phyloP scores from a whole-genome alignment of 2,888 invertebrate genomes.

The Pristionchus japonicus region DNA sequence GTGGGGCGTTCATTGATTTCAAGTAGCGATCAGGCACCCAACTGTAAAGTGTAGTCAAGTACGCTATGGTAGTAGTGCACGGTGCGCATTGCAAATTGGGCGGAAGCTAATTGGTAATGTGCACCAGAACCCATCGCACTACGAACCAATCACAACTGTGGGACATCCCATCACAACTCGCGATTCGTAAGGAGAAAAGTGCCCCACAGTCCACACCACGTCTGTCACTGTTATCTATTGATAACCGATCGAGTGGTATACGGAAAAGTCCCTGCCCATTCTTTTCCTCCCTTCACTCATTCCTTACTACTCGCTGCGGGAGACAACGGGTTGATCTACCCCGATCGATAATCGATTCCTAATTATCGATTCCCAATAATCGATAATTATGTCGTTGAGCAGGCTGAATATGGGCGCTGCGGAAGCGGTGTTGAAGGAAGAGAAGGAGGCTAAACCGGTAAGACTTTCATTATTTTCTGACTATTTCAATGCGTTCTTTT shows the following conservation, averaged over 20 bases:
- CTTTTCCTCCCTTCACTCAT: neutral
- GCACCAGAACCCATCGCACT: neutral
- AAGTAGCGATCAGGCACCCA: neutral
- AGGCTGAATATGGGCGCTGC: slow-evolving; percentile 19
- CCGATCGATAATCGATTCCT: too few relatives aligned
- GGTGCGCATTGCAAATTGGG: neutral
- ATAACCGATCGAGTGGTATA: neutral
- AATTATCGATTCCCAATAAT: neutral
- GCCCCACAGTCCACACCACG: neutral
- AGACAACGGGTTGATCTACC: neutral
- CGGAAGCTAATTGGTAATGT: slow-evolving; percentile 9
- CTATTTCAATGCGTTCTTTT: neutral
- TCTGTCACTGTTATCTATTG: slow-evolving; percentile 18
- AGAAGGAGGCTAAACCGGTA: neutral
- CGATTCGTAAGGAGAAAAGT: neutral
- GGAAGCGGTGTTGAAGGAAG: neutral
- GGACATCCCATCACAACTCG: neutral
- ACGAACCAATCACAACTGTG: neutral
- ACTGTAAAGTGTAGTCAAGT: neutral
- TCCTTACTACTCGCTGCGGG: neutral
- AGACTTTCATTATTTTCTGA: neutral
- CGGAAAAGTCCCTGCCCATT: neutral
- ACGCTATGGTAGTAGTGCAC: neutral
- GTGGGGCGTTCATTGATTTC: too few relatives aligned
- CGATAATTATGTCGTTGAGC: slow-evolving; percentile 12